Conservation (phyloP, 2,797 vertebrate genomes). For the Loriculus beryllinus region DNA sequence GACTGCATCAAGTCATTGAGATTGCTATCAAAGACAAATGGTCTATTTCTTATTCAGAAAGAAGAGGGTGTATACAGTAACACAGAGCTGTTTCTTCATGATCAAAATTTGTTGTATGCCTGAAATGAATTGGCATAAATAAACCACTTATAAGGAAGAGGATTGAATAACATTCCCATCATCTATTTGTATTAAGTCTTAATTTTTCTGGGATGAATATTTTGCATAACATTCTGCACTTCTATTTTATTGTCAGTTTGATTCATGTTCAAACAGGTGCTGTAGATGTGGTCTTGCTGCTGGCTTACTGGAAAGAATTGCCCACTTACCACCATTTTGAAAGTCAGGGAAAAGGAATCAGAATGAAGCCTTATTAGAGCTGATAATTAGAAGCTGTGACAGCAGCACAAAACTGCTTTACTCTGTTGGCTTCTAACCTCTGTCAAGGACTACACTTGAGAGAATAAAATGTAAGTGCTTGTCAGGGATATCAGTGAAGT, state of each 20-base stretch:
- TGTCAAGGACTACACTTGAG: neutral
- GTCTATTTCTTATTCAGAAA: neutral
- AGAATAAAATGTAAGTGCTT: constrained; percentile 12
- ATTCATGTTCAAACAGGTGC: neutral
- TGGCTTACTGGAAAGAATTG: neutral
- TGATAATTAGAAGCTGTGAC: constrained; percentile 43
- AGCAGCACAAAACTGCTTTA: constrained; percentile 19
- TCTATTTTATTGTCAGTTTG: neutral
- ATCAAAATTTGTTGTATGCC: neutral
- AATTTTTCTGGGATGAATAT: neutral
- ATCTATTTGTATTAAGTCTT: neutral
- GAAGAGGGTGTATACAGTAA: neutral
- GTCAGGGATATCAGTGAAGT: neutral
- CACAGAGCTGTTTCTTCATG: neutral
- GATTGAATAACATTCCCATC: neutral
- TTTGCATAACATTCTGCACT: neutral
- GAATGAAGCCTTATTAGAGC: constrained; percentile 5
- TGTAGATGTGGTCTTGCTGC: neutral
- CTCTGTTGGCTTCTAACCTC: neutral
- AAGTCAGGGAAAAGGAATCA: neutral
- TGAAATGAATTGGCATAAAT: neutral
- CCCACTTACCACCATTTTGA: neutral
- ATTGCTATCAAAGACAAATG: neutral
- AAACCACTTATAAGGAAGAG: neutral
- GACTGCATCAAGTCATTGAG: neutral